These are phyloP conservation scores for Girardinus metallicus DNA, from an alignment of 2,797 vertebrate genomes.

Conservation along the genomic window DNA sequence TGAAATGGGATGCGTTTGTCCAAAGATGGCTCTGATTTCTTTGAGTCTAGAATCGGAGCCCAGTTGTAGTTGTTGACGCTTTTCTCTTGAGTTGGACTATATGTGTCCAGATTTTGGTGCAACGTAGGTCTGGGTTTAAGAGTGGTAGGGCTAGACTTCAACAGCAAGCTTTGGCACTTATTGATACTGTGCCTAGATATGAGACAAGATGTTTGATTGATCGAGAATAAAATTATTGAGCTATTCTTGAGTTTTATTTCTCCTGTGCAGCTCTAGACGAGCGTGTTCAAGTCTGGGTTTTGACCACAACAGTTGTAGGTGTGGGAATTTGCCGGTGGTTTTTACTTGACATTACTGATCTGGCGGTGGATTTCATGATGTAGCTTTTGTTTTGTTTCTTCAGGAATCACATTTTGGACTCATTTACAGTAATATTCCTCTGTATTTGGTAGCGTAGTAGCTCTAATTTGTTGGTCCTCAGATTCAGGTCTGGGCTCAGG, in stretches of 20 bases:
- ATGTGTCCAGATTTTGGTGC: not conserved
- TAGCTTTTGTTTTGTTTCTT: not conserved
- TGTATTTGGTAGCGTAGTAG: not conserved
- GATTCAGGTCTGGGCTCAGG: not conserved
- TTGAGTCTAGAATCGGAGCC: not conserved
- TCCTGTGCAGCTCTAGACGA: no score
- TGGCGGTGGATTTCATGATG: not conserved
- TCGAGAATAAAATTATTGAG: not conserved
- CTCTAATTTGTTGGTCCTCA: not conserved
- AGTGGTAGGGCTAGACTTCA: not conserved
- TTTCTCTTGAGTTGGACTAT: not conserved
- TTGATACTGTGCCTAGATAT: not conserved
- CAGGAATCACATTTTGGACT: not conserved
- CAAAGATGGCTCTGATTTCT: not conserved
- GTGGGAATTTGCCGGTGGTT: no score
- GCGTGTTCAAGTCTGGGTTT: no score
- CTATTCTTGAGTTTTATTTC: no score
- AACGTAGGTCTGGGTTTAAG: not conserved
- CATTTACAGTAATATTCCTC: not conserved
- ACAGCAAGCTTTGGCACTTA: not conserved
- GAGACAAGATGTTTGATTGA: not conserved
- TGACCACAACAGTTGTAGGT: no score
- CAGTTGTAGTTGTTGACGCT: not conserved
- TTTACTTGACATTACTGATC: not conserved
- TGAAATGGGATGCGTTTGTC: not conserved